Percentiles rank a stretch among this genome's conserved stretches.
Evolutionary conservation across 23 tunicate genomes (phyloP).

Genomic region (Halocynthia aurantium): DNA sequence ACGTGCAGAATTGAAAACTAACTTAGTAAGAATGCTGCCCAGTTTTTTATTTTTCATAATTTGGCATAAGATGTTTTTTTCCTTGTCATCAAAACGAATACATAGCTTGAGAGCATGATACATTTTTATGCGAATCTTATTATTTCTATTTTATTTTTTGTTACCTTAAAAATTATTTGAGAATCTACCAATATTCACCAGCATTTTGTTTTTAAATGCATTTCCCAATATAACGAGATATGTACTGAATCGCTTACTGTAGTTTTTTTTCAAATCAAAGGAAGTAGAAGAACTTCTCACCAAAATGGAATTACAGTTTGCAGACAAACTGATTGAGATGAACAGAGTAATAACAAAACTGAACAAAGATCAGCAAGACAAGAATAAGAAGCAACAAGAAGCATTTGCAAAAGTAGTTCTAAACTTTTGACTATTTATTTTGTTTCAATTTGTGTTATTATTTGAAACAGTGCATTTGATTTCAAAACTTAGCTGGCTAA

Average conservation of each 20-base stretch:
- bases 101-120: too few species aligned
- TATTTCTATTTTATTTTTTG: too few species aligned
- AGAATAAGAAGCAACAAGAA: background rate
- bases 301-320: constrained; percentile 13
- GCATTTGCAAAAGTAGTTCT: background rate
- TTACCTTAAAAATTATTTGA: background rate
- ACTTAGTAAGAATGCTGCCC: background rate
- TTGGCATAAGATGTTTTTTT: background rate
- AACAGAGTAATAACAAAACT: background rate
- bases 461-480: background rate
- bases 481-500: background rate
- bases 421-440: background rate
- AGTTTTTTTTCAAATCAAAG: background rate
- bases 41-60: background rate
- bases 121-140: too few species aligned
- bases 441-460: background rate
- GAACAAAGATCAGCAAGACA: background rate
- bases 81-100: background rate
- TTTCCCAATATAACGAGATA: background rate
- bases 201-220: too few species aligned
- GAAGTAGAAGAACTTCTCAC: constrained; percentile 5
- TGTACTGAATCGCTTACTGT: background rate
- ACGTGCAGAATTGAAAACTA: background rate
- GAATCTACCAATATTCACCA: too few species aligned
- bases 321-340: constrained; percentile 5